Evolutionary conservation across 2,888 invertebrate species (phyloP).

Genomic region (Melieria omissa): DNA sequence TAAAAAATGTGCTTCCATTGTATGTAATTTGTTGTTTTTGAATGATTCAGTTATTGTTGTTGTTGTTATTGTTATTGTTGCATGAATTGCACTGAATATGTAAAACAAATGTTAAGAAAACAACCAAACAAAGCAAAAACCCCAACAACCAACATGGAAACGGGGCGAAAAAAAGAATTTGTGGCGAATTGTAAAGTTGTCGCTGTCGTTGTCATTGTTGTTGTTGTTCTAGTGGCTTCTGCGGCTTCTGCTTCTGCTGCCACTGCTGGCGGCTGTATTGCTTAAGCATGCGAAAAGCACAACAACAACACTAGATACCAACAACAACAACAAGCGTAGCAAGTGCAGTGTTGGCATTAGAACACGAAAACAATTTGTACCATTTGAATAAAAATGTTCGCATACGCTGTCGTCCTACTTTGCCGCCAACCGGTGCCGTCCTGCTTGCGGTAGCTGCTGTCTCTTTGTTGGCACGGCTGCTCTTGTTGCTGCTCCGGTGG

Average conservation of each 20-base stretch:
- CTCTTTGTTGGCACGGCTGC: not conserved
- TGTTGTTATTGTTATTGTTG: constrained; percentile 8
- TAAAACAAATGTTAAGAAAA: no score
- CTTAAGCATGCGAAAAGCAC: constrained; percentile 3
- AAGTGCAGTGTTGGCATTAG: not conserved
- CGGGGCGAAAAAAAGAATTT: no score
- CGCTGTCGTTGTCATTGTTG: constrained; percentile 20
- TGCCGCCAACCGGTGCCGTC: no score
- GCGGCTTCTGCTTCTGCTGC: constrained; percentile 20
- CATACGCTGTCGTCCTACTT: no score
- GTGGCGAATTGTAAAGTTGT: not conserved
- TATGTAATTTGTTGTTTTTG: constrained; percentile 10
- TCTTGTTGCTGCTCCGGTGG: constrained; percentile 1
- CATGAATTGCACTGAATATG: not conserved
- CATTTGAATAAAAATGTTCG: constrained; percentile 8
- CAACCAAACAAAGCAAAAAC: not conserved
- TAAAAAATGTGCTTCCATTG: not conserved
- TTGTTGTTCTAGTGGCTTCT: constrained; percentile 19
- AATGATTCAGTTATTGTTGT: constrained; percentile 32
- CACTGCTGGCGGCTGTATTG: not conserved
- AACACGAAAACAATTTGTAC: constrained; percentile 4
- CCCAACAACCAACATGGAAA: no score
- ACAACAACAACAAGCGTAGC: no score
- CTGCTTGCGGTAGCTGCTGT: not conserved
- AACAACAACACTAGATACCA: not conserved